Percentiles rank a stretch among this genome's conserved stretches.
Conservation (phyloP, 1,140 invertebrate genomes). For the Hydropsyche tenuis region DNA sequence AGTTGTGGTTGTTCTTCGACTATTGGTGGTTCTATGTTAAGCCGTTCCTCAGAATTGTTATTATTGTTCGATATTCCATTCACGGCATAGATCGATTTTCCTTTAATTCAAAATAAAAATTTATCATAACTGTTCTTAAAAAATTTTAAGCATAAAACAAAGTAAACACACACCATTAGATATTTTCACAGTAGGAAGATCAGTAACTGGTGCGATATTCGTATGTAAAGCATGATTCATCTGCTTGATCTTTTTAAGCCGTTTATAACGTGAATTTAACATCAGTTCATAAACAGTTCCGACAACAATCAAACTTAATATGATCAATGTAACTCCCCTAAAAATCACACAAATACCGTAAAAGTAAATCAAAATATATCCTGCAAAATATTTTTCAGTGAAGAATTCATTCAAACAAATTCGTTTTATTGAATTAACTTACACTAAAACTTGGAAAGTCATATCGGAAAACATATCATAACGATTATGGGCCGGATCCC, state of each 20-base stretch:
- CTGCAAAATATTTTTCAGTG: too few species aligned
- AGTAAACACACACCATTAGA: slow-evolving; percentile 38
- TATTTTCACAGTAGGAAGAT: slow-evolving; percentile 44
- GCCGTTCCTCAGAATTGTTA: slow-evolving; percentile 68
- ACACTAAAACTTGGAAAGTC: slow-evolving; percentile 76
- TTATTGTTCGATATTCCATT: slow-evolving; percentile 63
- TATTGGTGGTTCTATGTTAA: slow-evolving; percentile 61
- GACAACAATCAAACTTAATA: slow-evolving; percentile 65
- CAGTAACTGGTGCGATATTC: slow-evolving; percentile 6
- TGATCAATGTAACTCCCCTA: slow-evolving; percentile 66
- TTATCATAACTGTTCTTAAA: slow-evolving; percentile 13
- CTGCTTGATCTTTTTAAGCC: slow-evolving; percentile 39
- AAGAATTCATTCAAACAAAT: too few species aligned
- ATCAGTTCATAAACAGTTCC: slow-evolving; percentile 70
- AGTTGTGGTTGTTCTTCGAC: slow-evolving; percentile 59
- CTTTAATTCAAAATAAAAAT: slow-evolving; percentile 44
- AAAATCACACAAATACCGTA: background rate
- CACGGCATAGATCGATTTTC: slow-evolving; percentile 62
- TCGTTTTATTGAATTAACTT: slow-evolving; percentile 58
- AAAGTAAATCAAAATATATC: too few species aligned
- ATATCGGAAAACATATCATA: slow-evolving; percentile 72
- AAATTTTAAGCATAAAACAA: background rate
- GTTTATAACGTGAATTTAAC: slow-evolving; percentile 51
- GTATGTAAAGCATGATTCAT: slow-evolving; percentile 35
- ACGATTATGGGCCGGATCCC: slow-evolving; percentile 69